These are phyloP conservation scores for Lasioglossum morio DNA, from an alignment of 2,888 invertebrate genomes.

Conservation along the genomic window DNA sequence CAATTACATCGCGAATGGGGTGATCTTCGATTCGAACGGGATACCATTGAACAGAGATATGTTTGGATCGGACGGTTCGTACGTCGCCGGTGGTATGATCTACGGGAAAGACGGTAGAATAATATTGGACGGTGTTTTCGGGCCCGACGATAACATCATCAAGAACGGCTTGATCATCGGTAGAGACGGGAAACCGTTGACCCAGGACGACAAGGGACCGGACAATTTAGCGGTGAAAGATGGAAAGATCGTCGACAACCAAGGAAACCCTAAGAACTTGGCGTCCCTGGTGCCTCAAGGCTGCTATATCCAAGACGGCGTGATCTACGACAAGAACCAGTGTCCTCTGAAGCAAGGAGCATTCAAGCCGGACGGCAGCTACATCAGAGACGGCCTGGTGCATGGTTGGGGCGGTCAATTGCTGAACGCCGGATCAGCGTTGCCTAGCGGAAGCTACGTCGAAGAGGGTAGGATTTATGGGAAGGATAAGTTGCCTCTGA, in stretches of 20 bases:
- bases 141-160: constrained; percentile 81
- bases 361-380: constrained; percentile 80
- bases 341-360: constrained; percentile 79
- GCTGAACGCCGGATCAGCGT: constrained; percentile 77
- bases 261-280: constrained; percentile 77
- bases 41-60: constrained; percentile 76
- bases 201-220: constrained; percentile 80
- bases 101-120: constrained; percentile 78
- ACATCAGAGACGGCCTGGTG: constrained; percentile 80
- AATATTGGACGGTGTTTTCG: constrained; percentile 78
- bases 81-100: constrained; percentile 78
- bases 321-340: constrained; percentile 78
- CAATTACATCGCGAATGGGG: constrained; percentile 79
- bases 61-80: constrained; percentile 82
- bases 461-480: constrained; percentile 80
- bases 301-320: constrained; percentile 80
- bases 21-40: constrained; percentile 78
- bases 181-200: constrained; percentile 79
- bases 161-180: constrained; percentile 80
- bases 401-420: constrained; percentile 82
- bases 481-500: constrained; percentile 78
- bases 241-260: constrained; percentile 79
- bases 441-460: constrained; percentile 77
- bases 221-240: constrained; percentile 79
- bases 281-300: constrained; percentile 80